Conservation (phyloP, 2,113 vertebrate genomes). For the Mobula hypostoma region DNA sequence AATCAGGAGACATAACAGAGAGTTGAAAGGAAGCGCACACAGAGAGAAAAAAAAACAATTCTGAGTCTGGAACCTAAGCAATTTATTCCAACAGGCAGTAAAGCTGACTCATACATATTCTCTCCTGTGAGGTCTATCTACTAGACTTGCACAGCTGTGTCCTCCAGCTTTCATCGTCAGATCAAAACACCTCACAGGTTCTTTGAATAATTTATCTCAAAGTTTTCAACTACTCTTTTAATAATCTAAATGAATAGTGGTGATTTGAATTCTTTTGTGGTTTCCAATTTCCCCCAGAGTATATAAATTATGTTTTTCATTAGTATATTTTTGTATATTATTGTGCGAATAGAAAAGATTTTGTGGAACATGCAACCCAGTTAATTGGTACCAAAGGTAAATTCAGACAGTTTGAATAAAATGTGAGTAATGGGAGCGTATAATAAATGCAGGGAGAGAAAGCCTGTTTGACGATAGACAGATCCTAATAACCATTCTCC, state of each 20-base stretch:
- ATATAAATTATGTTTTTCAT: not conserved
- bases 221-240: slow-evolving; percentile 1
- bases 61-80: not conserved
- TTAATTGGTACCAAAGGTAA: not conserved
- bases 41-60: slow-evolving; percentile 1
- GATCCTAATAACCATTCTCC: not conserved
- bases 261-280: not conserved
- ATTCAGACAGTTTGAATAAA: not conserved
- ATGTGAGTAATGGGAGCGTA: not conserved
- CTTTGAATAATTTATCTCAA: not conserved
- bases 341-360: not conserved
- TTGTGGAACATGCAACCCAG: not conserved
- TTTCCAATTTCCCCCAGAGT: not conserved
- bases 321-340: not conserved
- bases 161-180: not conserved
- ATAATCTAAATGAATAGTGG: slow-evolving; percentile 12
- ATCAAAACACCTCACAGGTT: not conserved
- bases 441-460: not conserved
- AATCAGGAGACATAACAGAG: not conserved
- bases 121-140: not conserved
- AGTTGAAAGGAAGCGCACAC: not conserved
- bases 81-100: slow-evolving; percentile 10
- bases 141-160: not conserved
- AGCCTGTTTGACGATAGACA: not conserved
- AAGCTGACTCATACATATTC: not conserved